phyloP scores from a whole-genome alignment of 1,140 invertebrate species.

The Triops longicaudatus region DNA sequence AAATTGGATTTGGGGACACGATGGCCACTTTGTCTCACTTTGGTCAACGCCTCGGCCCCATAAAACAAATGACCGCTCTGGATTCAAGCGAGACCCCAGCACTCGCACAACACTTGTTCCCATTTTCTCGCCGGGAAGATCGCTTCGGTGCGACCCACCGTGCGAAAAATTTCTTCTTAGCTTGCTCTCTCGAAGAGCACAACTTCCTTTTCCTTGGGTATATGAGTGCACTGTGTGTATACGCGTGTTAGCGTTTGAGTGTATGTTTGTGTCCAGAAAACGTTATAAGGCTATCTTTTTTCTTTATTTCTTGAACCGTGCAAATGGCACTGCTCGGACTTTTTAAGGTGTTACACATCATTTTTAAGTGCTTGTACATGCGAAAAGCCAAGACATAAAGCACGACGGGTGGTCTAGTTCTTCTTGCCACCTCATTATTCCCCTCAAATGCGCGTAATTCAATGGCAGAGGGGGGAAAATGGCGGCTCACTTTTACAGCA shows the following conservation, averaged over 20 bases:
- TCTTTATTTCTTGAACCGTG: no score
- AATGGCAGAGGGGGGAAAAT: not conserved
- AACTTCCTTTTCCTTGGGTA: not conserved
- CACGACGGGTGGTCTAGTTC: conserved; percentile 5
- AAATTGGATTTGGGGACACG: conserved; percentile 14
- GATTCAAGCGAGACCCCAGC: not conserved
- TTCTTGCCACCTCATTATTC: conserved; percentile 2
- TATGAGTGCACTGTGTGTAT: not conserved
- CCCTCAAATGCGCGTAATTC: not conserved
- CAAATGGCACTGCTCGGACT: not conserved
- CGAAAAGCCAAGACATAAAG: not conserved
- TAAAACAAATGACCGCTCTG: conserved; percentile 12
- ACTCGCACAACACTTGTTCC: not conserved
- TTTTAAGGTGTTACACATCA: not conserved
- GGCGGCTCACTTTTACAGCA: not conserved
- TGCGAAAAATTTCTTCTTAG: not conserved
- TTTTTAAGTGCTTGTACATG: conserved; percentile 2
- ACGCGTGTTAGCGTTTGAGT: not conserved
- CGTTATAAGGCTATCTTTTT: no score
- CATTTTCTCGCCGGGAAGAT: not conserved
- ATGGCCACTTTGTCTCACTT: conserved; percentile 11
- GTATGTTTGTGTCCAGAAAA: no score
- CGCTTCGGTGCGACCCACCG: not conserved
- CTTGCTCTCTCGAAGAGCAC: not conserved
- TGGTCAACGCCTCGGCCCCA: conserved; percentile 9